Percentiles rank a stretch among this genome's conserved stretches.
Conservation (phyloP, 2,888 invertebrate species). For the Nomada flava region DNA sequence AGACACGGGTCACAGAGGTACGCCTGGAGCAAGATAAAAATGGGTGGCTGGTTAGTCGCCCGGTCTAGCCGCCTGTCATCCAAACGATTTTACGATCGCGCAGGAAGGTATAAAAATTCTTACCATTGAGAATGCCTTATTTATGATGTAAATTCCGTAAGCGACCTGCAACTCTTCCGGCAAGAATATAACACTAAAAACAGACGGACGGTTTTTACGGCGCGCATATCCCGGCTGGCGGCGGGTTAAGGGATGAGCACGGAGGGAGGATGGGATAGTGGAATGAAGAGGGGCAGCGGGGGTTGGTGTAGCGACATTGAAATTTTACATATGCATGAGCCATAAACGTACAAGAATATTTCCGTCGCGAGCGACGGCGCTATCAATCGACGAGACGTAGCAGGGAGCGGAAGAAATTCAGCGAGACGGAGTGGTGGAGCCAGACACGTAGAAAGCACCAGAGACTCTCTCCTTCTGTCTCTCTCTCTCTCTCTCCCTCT, state of each 20-base stretch:
- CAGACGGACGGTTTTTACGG: conserved; percentile 45
- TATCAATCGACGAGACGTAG: conserved; percentile 62
- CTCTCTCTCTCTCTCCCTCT: neutral
- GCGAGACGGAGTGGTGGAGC: conserved; percentile 31
- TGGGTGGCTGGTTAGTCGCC: neutral
- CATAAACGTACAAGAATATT: conserved; percentile 52
- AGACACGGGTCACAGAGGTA: conserved; percentile 2
- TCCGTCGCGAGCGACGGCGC: conserved; percentile 41
- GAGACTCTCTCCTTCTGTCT: conserved; percentile 2
- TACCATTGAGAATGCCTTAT: conserved; percentile 39
- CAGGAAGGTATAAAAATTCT: conserved; percentile 37
- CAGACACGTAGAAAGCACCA: conserved; percentile 37
- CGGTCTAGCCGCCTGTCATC: neutral
- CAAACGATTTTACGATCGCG: conserved; percentile 42
- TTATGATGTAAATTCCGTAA: conserved; percentile 43
- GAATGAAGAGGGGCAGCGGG: neutral
- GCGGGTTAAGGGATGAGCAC: neutral
- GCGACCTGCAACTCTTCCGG: conserved; percentile 19
- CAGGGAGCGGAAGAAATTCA: conserved; percentile 59
- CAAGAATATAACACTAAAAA: conserved; percentile 35
- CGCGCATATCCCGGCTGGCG: conserved; percentile 9
- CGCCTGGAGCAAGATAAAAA: neutral
- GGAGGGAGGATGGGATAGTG: neutral
- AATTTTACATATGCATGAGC: conserved; percentile 63
- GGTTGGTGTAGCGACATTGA: conserved; percentile 39